These are phyloP conservation scores for Druon quercuslanigerum DNA, from an alignment of 1,140 invertebrate genomes.

Conservation along the genomic window DNA sequence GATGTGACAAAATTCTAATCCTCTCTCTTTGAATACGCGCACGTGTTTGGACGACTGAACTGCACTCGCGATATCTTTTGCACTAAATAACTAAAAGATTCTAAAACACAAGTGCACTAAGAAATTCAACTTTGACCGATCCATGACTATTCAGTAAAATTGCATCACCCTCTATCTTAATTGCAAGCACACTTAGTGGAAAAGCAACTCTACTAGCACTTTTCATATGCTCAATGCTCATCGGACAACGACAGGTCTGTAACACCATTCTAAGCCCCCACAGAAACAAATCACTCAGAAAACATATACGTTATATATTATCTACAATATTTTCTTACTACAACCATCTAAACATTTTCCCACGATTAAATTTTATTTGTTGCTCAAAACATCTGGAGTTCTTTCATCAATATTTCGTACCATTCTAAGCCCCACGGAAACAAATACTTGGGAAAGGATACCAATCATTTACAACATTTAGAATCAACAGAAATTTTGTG, in stretches of 20 bases:
- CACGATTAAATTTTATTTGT: no score
- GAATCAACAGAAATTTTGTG: no score
- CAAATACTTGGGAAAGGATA: no score
- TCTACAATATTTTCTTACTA: no score
- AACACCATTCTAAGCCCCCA: neutral
- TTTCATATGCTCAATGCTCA: neutral
- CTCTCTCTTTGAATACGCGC: neutral
- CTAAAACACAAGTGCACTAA: no score
- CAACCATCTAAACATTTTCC: no score
- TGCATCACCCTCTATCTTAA: conserved; percentile 6
- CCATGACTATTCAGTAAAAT: neutral
- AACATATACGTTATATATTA: no score
- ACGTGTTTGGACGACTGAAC: neutral
- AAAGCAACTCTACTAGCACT: neutral
- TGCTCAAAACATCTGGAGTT: no score
- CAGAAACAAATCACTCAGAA: neutral
- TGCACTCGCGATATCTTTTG: neutral
- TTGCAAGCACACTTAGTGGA: neutral
- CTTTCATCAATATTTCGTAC: no score
- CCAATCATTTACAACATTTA: no score
- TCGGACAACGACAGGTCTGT: neutral
- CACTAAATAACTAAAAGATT: no score
- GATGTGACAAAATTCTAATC: neutral
- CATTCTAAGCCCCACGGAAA: no score
- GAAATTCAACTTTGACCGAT: neutral